Percentiles rank a stretch among this genome's conserved stretches.
These are phyloP conservation scores for Caenorhabditis tropicalis DNA, from an alignment of 1,140 invertebrate species.

Conservation along the genomic window DNA sequence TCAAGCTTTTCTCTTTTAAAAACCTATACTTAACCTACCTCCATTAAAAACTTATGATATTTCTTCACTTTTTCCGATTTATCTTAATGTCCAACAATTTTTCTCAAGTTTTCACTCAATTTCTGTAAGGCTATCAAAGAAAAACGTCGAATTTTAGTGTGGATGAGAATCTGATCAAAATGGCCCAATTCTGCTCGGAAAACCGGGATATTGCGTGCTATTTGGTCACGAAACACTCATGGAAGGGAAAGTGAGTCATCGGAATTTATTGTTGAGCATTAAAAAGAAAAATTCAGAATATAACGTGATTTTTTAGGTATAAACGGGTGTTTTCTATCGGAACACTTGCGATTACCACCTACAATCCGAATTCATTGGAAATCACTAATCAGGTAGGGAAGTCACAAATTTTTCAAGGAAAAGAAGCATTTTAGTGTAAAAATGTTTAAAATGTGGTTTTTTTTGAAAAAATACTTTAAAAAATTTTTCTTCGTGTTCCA, in stretches of 20 bases:
- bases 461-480: too few relatives aligned
- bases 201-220: constrained; percentile 81
- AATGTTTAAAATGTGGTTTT: too few relatives aligned
- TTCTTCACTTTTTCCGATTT: too few relatives aligned
- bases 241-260: constrained; percentile 88
- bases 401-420: not conserved
- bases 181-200: constrained; percentile 52
- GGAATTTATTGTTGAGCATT: too few relatives aligned
- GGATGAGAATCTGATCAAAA: not conserved
- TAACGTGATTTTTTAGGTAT: constrained; percentile 78
- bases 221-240: constrained; percentile 90
- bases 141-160: not conserved
- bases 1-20: too few relatives aligned
- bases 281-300: not conserved
- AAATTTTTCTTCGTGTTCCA: too few relatives aligned
- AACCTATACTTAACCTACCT: too few relatives aligned
- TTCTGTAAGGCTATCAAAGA: not conserved
- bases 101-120: not conserved
- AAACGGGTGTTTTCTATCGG: constrained; percentile 97
- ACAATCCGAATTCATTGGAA: constrained; percentile 90
- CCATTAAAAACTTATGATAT: too few relatives aligned
- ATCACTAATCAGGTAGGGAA: constrained; percentile 86
- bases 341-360: constrained; percentile 91
- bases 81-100: too few relatives aligned
- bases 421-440: not conserved